Evolutionary conservation across 2,797 vertebrate genomes (phyloP).

Genomic region (Sebastes hopkinsi): DNA sequence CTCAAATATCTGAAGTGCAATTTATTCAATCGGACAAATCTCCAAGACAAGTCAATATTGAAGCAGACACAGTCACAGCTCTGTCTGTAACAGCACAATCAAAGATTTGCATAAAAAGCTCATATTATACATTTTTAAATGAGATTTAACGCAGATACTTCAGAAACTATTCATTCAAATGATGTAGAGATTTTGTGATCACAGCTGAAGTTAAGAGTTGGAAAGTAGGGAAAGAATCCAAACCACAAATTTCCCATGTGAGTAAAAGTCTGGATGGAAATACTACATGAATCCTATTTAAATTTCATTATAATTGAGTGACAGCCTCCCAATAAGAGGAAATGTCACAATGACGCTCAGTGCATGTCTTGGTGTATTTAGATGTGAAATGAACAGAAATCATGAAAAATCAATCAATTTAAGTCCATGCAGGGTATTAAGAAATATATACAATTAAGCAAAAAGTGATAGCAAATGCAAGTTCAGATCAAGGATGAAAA

Average conservation of each 20-base stretch:
- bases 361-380: conserved; percentile 2
- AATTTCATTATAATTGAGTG: conserved; percentile 4
- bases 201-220: conserved; percentile 1
- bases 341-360: neutral
- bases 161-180: conserved; percentile 1
- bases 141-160: conserved; percentile 5
- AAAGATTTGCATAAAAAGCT: neutral
- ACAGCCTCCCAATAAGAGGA: conserved; percentile 1
- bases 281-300: neutral
- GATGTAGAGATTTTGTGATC: neutral
- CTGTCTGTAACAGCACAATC: neutral
- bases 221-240: neutral
- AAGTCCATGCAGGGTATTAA: conserved; percentile 44
- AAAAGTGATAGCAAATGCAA: conserved; percentile 46
- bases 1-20: conserved; percentile 29
- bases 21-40: conserved; percentile 10
- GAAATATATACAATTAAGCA: conserved; percentile 4
- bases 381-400: conserved; percentile 2
- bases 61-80: neutral
- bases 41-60: neutral
- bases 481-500: conserved; percentile 32
- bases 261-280: conserved; percentile 3
- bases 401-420: neutral
- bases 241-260: neutral
- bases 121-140: neutral